Evolutionary conservation across 2,888 invertebrate species (phyloP).

Genomic region (Lasioglossum morio): DNA sequence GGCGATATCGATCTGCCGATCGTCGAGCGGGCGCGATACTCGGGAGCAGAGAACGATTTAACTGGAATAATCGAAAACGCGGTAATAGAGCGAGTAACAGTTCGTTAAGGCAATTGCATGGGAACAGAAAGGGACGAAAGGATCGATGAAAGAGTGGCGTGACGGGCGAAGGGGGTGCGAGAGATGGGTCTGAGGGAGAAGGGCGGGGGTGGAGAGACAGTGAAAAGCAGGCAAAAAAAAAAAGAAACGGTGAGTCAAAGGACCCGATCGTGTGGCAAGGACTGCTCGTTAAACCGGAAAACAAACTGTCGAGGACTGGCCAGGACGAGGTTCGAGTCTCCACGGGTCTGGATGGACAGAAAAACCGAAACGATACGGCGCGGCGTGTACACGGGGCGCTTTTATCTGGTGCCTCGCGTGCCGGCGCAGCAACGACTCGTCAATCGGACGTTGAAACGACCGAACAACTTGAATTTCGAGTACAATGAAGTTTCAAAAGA

Average conservation of each 20-base stretch:
- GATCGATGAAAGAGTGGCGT: constrained; percentile 23
- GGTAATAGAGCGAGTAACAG: constrained; percentile 39
- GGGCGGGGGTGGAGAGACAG: constrained; percentile 25
- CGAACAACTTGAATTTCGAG: constrained; percentile 18
- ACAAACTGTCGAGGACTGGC: constrained; percentile 64
- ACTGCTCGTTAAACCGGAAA: constrained; percentile 73
- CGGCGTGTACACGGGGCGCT: not conserved
- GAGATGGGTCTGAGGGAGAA: not conserved
- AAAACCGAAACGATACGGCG: constrained; percentile 32
- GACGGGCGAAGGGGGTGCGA: not conserved
- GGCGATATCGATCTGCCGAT: not conserved
- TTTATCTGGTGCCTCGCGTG: constrained; percentile 1
- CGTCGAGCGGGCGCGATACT: not conserved
- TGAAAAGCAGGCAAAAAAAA: constrained; percentile 45
- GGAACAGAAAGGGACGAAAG: constrained; percentile 42
- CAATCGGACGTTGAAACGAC: constrained; percentile 13
- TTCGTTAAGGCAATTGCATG: constrained; percentile 56
- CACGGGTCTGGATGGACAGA: constrained; percentile 14
- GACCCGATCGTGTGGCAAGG: constrained; percentile 71
- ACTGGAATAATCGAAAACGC: constrained; percentile 44
- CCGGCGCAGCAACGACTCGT: not conserved
- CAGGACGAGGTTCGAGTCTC: constrained; percentile 36
- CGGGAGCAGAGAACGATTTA: not conserved
- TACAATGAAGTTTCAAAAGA: not conserved
- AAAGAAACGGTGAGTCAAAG: constrained; percentile 66